Percentiles rank a stretch among this genome's conserved stretches.
Conservation (phyloP, 2,888 invertebrate species). For the Diachrysia chrysitis region DNA sequence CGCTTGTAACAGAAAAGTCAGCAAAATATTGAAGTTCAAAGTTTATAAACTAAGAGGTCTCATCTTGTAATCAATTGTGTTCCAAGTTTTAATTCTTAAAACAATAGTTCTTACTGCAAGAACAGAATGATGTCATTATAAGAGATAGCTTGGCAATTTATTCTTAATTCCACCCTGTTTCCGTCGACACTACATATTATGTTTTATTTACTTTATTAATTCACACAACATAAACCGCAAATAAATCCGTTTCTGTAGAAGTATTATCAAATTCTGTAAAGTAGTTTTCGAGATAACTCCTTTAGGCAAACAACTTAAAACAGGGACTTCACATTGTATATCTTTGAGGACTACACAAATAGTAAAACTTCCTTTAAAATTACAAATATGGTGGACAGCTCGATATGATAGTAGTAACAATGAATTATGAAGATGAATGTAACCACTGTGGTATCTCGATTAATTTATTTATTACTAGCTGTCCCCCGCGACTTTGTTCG, state of each 20-base stretch:
- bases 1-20: no score
- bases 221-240: no score
- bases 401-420: no score
- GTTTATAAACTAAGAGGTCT: not conserved
- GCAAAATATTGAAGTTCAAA: not conserved
- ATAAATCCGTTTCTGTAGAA: not conserved
- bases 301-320: not conserved
- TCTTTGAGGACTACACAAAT: slow-evolving; percentile 1
- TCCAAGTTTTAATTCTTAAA: not conserved
- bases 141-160: no score
- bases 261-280: not conserved
- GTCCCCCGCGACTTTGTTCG: no score
- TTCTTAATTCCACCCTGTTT: no score
- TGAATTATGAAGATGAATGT: no score
- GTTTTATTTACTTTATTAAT: no score
- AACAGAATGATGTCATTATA: not conserved
- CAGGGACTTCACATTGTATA: not conserved
- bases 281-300: not conserved
- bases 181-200: no score
- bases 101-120: not conserved
- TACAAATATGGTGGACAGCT: no score
- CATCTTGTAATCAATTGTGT: not conserved
- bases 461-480: no score
- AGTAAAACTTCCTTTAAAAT: not conserved
- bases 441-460: no score